Evolutionary conservation across 2,797 vertebrate species (phyloP), one percentile per base, ranked within the genome.

Genomic region (Poecilia velifera): DNA sequence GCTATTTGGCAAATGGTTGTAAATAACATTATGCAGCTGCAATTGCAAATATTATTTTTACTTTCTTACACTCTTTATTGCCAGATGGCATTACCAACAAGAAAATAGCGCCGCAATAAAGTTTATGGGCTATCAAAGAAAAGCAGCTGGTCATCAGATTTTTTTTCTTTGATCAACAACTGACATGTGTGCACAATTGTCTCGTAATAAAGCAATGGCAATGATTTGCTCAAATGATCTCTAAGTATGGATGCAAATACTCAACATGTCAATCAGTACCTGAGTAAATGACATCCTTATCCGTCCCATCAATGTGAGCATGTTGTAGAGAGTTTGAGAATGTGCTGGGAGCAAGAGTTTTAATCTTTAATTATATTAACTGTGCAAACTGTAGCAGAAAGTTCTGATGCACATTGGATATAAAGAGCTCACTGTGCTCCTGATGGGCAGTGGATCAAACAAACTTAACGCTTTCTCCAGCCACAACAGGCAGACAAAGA

Each of bases 381-480:
- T 87, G 84, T 85, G 89, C 78, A 86, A 88, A 87, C 81, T 86
- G 81, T 77, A 88, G 81, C 91, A 91, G 86, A 85, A 74, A 84
- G 88, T 92, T 92, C 74, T 83, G 86, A 89, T 90, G 91, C 84
- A 85, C 76, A 85, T 87, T 84, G 87, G 87, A 91, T 89, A 93
- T 92, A 79, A 85, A 90, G 87, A 87, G 85, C 86, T 93, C 90
- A 89, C 90, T 90, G 89, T 70, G 84, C 83, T 89, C 90, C 90
- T 89, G 92, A 90, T 89, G 90, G 90, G 80, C 86, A 91, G 92
- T 92, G 91, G 88, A 94, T 94, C 86, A 90, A 89, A 91, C 82
- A 84, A 90, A 88, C 88, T 91, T 92, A 93, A 90, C 84, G 85
- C 84, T 83, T 18, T 45, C 81, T 77, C 77, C 81, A 86, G 80